A percentile compares a stretch with the other conserved stretches of the same genome.
Conservation (phyloP, 1,140 invertebrate genomes). For the Eufriesea mexicana region DNA sequence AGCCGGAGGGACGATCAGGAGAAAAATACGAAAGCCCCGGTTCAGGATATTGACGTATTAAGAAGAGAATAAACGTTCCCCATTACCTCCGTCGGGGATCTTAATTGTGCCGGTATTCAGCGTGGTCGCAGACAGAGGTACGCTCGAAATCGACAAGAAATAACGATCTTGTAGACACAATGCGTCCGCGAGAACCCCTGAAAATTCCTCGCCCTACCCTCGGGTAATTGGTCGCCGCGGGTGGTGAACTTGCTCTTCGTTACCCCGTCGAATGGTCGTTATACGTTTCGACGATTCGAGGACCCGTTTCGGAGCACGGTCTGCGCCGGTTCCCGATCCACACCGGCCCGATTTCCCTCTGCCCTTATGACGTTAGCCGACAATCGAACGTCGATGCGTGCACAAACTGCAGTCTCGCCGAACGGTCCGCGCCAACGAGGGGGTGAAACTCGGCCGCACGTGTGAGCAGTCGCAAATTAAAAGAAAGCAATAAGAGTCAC, state of each 20-base stretch:
- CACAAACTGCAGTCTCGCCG: not conserved
- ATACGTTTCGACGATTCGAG: slow-evolving; percentile 55
- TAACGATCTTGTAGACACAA: slow-evolving; percentile 61
- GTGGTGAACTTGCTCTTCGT: slow-evolving; percentile 63
- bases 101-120: slow-evolving; percentile 55
- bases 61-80: slow-evolving; percentile 53
- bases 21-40: slow-evolving; percentile 21
- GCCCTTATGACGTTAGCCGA: slow-evolving; percentile 48
- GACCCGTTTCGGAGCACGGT: slow-evolving; percentile 16
- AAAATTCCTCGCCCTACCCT: slow-evolving; percentile 52
- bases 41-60: slow-evolving; percentile 36
- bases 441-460: slow-evolving; percentile 40
- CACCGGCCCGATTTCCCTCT: slow-evolving; percentile 17
- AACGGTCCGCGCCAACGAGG: slow-evolving; percentile 2
- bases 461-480: slow-evolving; percentile 65
- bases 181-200: slow-evolving; percentile 39
- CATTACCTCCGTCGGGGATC: slow-evolving; percentile 50
- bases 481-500: slow-evolving; percentile 67
- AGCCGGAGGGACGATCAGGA: slow-evolving; percentile 14
- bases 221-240: slow-evolving; percentile 64
- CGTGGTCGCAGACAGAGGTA: slow-evolving; percentile 32
- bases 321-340: not conserved
- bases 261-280: slow-evolving; percentile 60
- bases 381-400: slow-evolving; percentile 37
- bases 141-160: slow-evolving; percentile 58